These are phyloP conservation scores for Erythrolamprus reginae DNA, from an alignment of 2,113 vertebrate species.

Conservation along the genomic window DNA sequence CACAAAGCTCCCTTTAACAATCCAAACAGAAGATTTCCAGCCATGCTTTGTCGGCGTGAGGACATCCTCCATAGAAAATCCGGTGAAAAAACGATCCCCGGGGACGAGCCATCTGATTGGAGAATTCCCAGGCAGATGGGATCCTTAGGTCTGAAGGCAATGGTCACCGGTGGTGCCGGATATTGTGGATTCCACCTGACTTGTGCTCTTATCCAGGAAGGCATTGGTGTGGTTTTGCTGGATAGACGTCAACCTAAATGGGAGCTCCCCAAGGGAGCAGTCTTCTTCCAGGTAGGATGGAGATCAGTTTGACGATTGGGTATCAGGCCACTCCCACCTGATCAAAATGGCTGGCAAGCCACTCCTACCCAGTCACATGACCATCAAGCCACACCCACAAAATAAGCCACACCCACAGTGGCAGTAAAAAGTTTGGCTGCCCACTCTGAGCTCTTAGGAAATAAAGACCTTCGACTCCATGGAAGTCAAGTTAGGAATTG, in stretches of 20 bases:
- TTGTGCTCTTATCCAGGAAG: constrained; percentile 71
- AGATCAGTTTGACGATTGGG: background rate
- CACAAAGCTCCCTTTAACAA: background rate
- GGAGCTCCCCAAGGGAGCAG: constrained; percentile 70
- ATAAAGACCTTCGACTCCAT: background rate
- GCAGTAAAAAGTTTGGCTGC: too few relatives aligned
- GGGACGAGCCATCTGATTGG: constrained; percentile 37
- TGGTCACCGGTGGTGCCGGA: constrained; percentile 89
- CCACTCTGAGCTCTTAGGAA: background rate
- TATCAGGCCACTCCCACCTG: background rate
- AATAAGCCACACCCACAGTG: too few relatives aligned
- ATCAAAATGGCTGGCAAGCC: too few relatives aligned
- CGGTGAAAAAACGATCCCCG: constrained; percentile 24
- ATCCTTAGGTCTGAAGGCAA: constrained; percentile 36
- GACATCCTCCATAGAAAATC: background rate
- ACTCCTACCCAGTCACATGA: too few relatives aligned
- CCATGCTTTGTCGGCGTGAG: background rate
- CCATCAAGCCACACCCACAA: too few relatives aligned
- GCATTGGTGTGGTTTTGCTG: constrained; percentile 77
- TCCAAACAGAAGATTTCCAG: background rate
- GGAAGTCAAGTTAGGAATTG: too few relatives aligned
- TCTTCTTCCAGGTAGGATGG: constrained; percentile 81
- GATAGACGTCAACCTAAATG: constrained; percentile 75
- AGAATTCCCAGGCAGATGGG: constrained; percentile 5
- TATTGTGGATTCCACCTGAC: constrained; percentile 88